phyloP scores from a whole-genome alignment of 2,797 vertebrate genomes.

The Coilia nasus region DNA sequence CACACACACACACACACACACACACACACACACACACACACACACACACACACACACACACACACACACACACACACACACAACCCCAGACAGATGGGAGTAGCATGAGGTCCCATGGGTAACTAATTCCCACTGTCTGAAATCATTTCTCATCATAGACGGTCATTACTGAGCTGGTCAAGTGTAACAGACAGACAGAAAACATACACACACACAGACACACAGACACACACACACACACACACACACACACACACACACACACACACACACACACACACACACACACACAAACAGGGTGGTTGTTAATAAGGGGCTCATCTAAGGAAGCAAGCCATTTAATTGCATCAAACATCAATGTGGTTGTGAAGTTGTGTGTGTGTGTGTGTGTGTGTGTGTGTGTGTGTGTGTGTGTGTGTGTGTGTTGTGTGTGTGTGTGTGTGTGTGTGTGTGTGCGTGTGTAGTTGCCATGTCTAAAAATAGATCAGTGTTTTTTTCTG shows the following conservation, averaged over 20 bases:
- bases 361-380: neutral
- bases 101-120: neutral
- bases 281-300: too few species aligned
- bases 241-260: slow-evolving; percentile 10
- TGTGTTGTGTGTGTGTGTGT: neutral
- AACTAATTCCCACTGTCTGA: neutral
- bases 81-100: neutral
- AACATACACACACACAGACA: neutral
- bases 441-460: neutral
- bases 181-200: neutral
- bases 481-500: too few species aligned
- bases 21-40: neutral
- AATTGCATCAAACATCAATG: neutral
- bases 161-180: neutral
- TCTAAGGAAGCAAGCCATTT: too few species aligned
- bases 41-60: slow-evolving; percentile 1
- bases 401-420: slow-evolving; percentile 4
- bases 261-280: neutral
- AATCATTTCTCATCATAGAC: neutral
- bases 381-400: slow-evolving; percentile 1
- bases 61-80: neutral
- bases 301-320: too few species aligned
- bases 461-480: neutral
- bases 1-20: neutral
- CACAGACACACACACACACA: neutral